Conservation (phyloP, 2,797 vertebrate species). For the Chrysocyon brachyurus region DNA sequence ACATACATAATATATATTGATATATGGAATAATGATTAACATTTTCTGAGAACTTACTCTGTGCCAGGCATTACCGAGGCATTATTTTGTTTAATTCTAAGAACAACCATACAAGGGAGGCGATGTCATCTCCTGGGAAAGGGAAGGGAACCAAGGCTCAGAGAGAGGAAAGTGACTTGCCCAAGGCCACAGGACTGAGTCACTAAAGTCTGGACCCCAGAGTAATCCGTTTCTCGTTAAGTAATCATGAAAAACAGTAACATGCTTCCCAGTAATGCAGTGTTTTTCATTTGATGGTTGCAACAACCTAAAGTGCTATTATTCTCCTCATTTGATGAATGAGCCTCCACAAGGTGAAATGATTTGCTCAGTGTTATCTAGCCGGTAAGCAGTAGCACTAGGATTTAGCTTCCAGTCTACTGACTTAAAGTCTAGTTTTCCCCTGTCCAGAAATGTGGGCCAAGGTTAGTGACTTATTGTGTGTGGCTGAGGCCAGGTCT, state of each 20-base stretch:
- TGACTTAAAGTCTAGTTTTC: background rate
- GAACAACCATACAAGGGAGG: background rate
- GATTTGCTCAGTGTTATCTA: background rate
- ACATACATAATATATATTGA: background rate
- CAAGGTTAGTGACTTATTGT: background rate
- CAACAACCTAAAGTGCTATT: background rate
- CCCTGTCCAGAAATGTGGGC: background rate
- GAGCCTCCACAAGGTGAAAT: background rate
- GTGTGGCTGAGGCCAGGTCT: background rate
- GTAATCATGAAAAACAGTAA: background rate
- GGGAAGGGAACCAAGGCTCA: background rate
- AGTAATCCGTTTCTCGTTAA: background rate
- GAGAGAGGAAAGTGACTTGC: background rate
- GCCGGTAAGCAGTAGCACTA: background rate
- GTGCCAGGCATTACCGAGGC: background rate
- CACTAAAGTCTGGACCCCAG: background rate
- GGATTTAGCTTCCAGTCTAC: background rate
- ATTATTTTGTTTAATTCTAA: slow-evolving; percentile 41
- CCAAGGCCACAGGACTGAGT: slow-evolving; percentile 19
- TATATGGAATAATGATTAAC: background rate
- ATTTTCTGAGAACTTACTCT: slow-evolving; percentile 43
- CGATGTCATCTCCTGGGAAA: background rate
- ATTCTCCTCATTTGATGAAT: background rate
- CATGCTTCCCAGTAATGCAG: background rate
- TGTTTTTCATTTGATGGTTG: background rate